Percentiles rank a stretch among this genome's conserved stretches.
phyloP scores from a whole-genome alignment of 1,140 invertebrate genomes.

The Hyles vespertilio region DNA sequence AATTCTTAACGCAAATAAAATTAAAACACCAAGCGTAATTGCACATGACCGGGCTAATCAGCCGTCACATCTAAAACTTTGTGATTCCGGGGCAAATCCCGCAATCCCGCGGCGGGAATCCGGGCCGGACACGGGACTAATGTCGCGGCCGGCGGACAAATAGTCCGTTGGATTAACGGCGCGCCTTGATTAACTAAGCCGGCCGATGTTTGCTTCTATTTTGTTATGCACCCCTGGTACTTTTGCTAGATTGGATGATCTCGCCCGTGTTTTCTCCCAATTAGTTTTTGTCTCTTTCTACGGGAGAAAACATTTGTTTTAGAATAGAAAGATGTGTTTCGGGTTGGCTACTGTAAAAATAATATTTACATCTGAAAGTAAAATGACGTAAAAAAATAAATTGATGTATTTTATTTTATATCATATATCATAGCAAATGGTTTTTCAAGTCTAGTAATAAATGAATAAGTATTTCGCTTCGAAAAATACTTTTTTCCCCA shows the following conservation, averaged over 20 bases:
- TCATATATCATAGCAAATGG: too few relatives aligned
- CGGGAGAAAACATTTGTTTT: not conserved
- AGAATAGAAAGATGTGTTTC: not conserved
- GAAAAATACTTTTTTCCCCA: too few relatives aligned
- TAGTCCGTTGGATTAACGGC: conserved; percentile 51
- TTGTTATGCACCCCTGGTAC: conserved; percentile 54
- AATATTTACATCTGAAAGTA: too few relatives aligned
- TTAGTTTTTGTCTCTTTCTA: conserved; percentile 4
- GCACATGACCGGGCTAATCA: conserved; percentile 8
- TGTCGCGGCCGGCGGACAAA: conserved; percentile 60
- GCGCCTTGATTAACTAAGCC: conserved; percentile 61
- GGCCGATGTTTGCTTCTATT: conserved; percentile 38
- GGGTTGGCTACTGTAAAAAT: not conserved
- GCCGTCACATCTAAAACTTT: conserved; percentile 10
- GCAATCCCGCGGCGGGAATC: conserved; percentile 37
- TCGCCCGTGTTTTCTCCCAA: conserved; percentile 13
- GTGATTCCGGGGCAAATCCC: conserved; percentile 40
- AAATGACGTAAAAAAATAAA: too few relatives aligned
- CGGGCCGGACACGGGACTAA: conserved; percentile 51
- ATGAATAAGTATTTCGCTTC: too few relatives aligned
- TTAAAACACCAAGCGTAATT: conserved; percentile 10
- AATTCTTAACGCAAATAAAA: not conserved
- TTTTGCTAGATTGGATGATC: conserved; percentile 21
- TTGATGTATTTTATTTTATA: too few relatives aligned
- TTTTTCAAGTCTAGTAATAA: too few relatives aligned